Base-by-base conservation (phyloP, 1,140 invertebrate genomes). In the Ladona fulva region DNA sequence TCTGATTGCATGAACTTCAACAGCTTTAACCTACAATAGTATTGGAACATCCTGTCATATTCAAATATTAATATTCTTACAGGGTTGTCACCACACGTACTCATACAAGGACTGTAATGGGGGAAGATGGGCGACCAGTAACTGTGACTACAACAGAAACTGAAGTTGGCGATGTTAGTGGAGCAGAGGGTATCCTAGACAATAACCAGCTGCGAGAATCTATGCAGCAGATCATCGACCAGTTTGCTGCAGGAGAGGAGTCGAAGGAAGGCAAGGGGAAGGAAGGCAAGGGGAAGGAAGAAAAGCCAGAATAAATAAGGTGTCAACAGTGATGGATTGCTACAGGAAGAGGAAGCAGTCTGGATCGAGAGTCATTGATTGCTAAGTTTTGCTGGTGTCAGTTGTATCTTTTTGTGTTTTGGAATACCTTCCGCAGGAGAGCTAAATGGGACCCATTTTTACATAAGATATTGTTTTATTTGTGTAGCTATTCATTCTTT, bases 21-120 rank as follows among this genome's bases (percentile, higher is more conserved):
- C n/a, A n/a, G n/a, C n/a, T n/a, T n/a, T n/a, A n/a, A n/a, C n/a
- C n/a, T n/a, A n/a, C n/a, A n/a, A n/a, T n/a, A n/a, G n/a, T n/a
- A n/a, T n/a, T n/a, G n/a, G n/a, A n/a, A n/a, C n/a, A n/a, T 37
- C 29, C 8, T 37, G 29, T 37, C 29, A 37, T 37, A 37, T 37
- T 37, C 29, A 37, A 37, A 37, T 5, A 37, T 37, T 37, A 37
- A 37, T 5, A 37, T 37, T 8, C 14, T 42, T 29, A 0, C 22
- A 76, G 75, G 75, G 75, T 76, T 76, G 75, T 76, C 42, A 76
- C 75, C 6, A 76, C 75, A 37, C 75, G 75, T 25, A 76, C 75
- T 76, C 75, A 29, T n/a, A 76, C 75, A 12, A 25, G 25, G 42
- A 76, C 75, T 76, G 25, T 42, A n/a, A 76, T 76, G 19, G 75